Conservation (phyloP, 2,797 vertebrate genomes). For the Paguma larvata region DNA sequence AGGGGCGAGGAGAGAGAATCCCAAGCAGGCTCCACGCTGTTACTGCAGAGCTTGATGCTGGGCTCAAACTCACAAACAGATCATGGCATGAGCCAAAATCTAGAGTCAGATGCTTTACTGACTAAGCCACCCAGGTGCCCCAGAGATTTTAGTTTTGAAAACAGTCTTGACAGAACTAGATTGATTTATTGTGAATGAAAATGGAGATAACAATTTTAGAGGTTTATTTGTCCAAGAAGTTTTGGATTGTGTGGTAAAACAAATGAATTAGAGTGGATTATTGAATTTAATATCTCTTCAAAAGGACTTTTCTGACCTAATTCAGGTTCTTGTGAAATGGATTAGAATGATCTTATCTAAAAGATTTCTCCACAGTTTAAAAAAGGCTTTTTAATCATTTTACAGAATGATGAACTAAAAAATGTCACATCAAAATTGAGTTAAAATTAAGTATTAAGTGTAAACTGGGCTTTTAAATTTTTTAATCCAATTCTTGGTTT, state of each 20-base stretch:
- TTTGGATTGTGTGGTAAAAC: constrained; percentile 56
- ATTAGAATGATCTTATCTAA: constrained; percentile 63
- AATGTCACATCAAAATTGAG: constrained; percentile 47
- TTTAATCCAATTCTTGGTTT: constrained; percentile 18
- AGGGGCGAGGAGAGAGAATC: too few species aligned
- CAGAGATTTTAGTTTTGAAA: constrained; percentile 57
- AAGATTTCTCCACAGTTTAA: constrained; percentile 59
- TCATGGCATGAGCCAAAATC: too few species aligned
- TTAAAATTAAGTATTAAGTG: constrained; percentile 59
- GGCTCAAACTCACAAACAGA: too few species aligned
- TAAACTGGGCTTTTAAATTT: background rate
- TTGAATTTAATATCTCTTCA: constrained; percentile 60
- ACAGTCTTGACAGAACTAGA: background rate
- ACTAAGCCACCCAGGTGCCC: too few species aligned
- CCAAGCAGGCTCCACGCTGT: too few species aligned
- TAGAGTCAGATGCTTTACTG: too few species aligned
- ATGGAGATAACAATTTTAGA: constrained; percentile 13
- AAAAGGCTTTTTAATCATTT: background rate
- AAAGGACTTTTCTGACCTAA: constrained; percentile 56
- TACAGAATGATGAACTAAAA: constrained; percentile 44
- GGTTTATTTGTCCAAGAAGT: constrained; percentile 32
- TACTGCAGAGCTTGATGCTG: too few species aligned
- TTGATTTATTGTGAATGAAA: constrained; percentile 49
- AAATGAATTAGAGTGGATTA: constrained; percentile 47
- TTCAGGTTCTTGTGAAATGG: constrained; percentile 66